Evolutionary conservation across 2,797 vertebrate genomes (phyloP).

Genomic region (Poeciliopsis gracilis): DNA sequence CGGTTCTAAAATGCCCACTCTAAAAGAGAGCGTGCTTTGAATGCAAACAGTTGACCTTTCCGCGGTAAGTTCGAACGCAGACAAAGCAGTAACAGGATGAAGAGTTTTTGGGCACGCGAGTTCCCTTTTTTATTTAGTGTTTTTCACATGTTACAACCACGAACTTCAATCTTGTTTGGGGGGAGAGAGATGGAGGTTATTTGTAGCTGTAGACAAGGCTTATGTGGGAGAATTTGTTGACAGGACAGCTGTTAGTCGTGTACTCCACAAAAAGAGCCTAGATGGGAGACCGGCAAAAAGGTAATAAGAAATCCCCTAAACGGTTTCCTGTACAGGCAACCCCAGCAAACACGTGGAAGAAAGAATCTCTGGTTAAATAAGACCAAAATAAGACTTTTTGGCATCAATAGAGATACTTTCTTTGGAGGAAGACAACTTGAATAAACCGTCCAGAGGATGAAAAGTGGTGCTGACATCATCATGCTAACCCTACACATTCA

Average conservation of each 20-base stretch:
- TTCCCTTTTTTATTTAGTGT: background rate
- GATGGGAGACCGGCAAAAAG: background rate
- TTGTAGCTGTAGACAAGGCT: background rate
- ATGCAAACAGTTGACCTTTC: constrained; percentile 14
- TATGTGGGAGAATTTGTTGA: background rate
- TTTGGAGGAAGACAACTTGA: background rate
- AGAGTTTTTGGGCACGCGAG: background rate
- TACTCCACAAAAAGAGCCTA: background rate
- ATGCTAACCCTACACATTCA: background rate
- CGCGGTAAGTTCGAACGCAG: constrained; percentile 1
- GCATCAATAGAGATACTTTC: too few species aligned
- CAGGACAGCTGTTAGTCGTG: background rate
- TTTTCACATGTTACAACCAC: background rate
- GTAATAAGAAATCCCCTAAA: background rate
- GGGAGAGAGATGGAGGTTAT: background rate
- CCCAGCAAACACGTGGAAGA: background rate
- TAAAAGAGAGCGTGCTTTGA: constrained; percentile 3
- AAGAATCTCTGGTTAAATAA: background rate
- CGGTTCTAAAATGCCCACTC: constrained; percentile 37
- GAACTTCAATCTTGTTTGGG: background rate
- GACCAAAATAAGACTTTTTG: background rate
- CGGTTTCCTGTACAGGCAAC: background rate
- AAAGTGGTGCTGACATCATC: background rate
- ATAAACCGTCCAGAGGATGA: background rate
- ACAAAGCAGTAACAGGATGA: constrained; percentile 4